Conservation (phyloP, 2,888 invertebrate genomes). For the Actias luna region DNA sequence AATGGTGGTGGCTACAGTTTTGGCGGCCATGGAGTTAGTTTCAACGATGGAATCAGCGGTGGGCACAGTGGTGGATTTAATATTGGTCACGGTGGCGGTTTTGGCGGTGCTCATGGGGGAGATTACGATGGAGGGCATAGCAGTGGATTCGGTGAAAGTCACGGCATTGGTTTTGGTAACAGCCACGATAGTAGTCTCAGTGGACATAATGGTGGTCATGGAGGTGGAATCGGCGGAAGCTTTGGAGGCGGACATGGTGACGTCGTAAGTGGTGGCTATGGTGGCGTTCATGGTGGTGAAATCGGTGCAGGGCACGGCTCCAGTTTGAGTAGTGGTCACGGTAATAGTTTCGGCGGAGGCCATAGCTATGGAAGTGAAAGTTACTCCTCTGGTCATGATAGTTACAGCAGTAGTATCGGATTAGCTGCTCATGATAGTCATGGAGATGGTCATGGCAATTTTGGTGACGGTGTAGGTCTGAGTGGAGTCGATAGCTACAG, state of each 20-base stretch:
- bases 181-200: constrained; percentile 25
- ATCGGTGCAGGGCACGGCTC: constrained; percentile 45
- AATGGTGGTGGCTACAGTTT: constrained; percentile 30
- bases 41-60: constrained; percentile 32
- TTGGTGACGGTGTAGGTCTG: constrained; percentile 30
- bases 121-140: constrained; percentile 25
- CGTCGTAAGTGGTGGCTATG: constrained; percentile 27
- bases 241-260: constrained; percentile 31
- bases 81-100: constrained; percentile 28
- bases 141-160: constrained; percentile 29
- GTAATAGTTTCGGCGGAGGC: constrained; percentile 33
- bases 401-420: constrained; percentile 34
- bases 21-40: constrained; percentile 37
- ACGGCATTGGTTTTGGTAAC: constrained; percentile 26
- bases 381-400: constrained; percentile 37
- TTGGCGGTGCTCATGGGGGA: constrained; percentile 27
- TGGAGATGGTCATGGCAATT: constrained; percentile 29
- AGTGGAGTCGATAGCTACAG: constrained; percentile 28
- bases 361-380: constrained; percentile 36
- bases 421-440: constrained; percentile 32
- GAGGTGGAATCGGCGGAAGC: constrained; percentile 11
- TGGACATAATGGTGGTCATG: constrained; percentile 25
- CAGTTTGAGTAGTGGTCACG: constrained; percentile 20
- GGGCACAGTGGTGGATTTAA: constrained; percentile 31
- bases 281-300: constrained; percentile 33